Percentiles rank a stretch among this genome's conserved stretches.
Evolutionary conservation across 2,113 vertebrate genomes (phyloP).

Genomic region (Tychaedon coryphoeus): DNA sequence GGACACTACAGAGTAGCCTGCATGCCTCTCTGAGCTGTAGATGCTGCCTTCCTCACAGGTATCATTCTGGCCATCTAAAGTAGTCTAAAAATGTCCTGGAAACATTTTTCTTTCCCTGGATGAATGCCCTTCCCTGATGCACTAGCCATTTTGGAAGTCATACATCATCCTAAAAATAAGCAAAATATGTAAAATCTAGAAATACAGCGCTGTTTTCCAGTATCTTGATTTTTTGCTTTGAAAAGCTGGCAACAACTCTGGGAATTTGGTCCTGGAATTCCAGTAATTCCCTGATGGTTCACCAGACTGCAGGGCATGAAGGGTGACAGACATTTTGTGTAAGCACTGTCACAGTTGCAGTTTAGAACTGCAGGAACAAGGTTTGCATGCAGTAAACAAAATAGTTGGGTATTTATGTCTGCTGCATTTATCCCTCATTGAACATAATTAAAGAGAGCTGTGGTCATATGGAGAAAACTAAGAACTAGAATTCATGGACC

Average conservation of each 20-base stretch:
- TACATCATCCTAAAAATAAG: background rate
- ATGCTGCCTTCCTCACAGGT: background rate
- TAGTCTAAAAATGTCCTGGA: background rate
- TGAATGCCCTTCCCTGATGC: background rate
- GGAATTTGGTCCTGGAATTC: background rate
- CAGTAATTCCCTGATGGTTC: background rate
- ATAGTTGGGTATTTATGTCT: background rate
- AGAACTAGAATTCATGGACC: background rate
- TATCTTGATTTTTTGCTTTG: background rate
- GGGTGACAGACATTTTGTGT: background rate
- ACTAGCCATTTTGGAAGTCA: background rate
- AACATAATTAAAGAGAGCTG: background rate
- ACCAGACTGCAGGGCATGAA: background rate
- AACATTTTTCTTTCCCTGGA: background rate
- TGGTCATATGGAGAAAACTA: background rate
- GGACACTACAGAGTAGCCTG: background rate
- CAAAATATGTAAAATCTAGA: background rate
- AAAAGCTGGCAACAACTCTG: background rate
- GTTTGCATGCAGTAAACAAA: background rate
- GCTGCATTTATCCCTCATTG: background rate
- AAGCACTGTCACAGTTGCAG: background rate
- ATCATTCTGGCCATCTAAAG: background rate
- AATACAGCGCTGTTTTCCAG: background rate
- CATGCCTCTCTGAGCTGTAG: background rate
- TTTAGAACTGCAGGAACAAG: background rate